Evolutionary conservation across 2,113 vertebrate genomes (phyloP).

Genomic region (Oreocharis arfaki): DNA sequence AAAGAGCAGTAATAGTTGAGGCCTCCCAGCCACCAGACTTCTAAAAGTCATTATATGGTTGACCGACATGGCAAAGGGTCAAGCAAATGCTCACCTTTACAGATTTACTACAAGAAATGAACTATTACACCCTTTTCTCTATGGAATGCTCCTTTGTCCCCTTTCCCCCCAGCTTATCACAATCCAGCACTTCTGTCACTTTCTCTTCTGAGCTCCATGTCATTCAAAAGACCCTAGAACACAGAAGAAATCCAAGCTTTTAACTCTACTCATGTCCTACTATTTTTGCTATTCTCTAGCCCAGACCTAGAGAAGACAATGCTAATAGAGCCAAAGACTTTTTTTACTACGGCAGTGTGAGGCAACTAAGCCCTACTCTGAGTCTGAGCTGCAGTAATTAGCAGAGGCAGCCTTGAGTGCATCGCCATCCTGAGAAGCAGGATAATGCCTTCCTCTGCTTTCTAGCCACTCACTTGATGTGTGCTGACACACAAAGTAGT

Average conservation of each 20-base stretch:
- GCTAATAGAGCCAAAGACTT: neutral
- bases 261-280: neutral
- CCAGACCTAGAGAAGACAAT: neutral
- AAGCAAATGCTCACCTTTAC: neutral
- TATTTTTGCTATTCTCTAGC: neutral
- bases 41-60: neutral
- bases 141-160: neutral
- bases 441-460: neutral
- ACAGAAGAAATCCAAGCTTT: neutral
- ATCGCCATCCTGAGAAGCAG: neutral
- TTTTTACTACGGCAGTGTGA: accelerated
- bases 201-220: neutral
- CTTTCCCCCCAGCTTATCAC: neutral
- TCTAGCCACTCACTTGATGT: neutral
- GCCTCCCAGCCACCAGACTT: neutral
- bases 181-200: neutral
- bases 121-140: neutral
- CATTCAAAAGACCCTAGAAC: neutral
- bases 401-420: neutral
- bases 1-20: neutral
- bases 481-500: neutral
- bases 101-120: neutral
- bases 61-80: conserved; percentile 7
- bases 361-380: neutral
- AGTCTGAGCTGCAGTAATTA: neutral